These are phyloP conservation scores for Amblyteles armatorius DNA, from an alignment of 2,888 invertebrate species.

Conservation along the genomic window DNA sequence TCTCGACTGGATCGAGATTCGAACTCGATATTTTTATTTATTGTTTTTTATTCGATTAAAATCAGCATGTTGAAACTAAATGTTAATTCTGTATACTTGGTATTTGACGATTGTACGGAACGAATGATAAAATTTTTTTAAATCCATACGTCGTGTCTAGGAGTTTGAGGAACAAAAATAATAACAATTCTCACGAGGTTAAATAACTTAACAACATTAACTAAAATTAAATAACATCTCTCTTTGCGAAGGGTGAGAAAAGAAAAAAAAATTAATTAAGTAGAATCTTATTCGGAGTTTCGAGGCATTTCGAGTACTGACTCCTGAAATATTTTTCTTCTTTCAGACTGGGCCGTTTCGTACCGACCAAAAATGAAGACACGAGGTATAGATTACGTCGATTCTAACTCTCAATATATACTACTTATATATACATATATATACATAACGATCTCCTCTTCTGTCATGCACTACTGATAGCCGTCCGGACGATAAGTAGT, in stretches of 20 bases:
- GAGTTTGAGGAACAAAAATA: conserved; percentile 26
- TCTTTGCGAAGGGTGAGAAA: background rate
- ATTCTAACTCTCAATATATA: conserved; percentile 37
- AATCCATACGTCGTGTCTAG: conserved; percentile 39
- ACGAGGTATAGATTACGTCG: conserved; percentile 74
- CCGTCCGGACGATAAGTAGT: conserved; percentile 22
- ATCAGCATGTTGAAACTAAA: background rate
- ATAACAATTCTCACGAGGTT: conserved; percentile 4
- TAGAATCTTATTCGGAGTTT: conserved; percentile 53
- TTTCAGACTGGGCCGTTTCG: conserved; percentile 79
- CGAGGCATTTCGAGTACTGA: conserved; percentile 65
- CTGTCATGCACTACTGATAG: background rate
- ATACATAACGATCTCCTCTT: conserved; percentile 8
- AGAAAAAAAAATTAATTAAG: conserved; percentile 38
- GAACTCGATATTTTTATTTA: background rate
- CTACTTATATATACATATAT: conserved; percentile 24
- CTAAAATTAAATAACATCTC: conserved; percentile 7
- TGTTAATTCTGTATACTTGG: background rate
- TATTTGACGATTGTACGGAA: background rate
- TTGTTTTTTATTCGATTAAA: background rate
- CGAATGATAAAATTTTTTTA: background rate
- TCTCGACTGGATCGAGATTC: background rate
- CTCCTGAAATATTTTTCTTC: conserved; percentile 76
- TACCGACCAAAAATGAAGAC: conserved; percentile 78
- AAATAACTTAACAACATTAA: conserved; percentile 1